phyloP scores from a whole-genome alignment of 2,888 invertebrate species.

The Limulus polyphemus region DNA sequence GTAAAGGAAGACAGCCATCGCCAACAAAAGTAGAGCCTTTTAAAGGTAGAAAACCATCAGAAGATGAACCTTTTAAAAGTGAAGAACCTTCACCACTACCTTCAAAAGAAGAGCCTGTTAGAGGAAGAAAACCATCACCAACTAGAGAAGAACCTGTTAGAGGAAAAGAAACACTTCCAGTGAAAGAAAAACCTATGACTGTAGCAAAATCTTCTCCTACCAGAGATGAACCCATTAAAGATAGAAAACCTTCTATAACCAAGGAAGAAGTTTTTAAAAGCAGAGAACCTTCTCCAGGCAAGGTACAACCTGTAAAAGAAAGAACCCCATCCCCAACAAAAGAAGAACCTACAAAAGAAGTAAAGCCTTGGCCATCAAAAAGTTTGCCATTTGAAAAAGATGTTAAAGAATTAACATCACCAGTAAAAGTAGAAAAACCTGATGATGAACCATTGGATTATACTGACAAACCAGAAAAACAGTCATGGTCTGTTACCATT shows the following conservation, averaged over 20 bases:
- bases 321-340: conserved; percentile 1
- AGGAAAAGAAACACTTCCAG: not conserved
- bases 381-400: not conserved
- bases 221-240: not conserved
- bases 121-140: conserved; percentile 1
- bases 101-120: not conserved
- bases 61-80: no score
- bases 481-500: not conserved
- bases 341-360: not conserved
- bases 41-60: no score
- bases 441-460: not conserved
- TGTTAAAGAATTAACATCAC: not conserved
- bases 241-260: not conserved
- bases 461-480: not conserved
- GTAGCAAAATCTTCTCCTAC: conserved; percentile 1
- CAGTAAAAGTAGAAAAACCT: not conserved
- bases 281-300: not conserved
- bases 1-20: not conserved
- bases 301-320: not conserved
- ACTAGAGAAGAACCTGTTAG: not conserved
- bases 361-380: not conserved
- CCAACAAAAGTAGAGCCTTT: not conserved
- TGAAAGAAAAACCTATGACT: not conserved
- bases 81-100: no score
- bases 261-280: not conserved